Base-by-base conservation (phyloP, 1,140 invertebrate species). In the Tetramorium parvispinum region DNA sequence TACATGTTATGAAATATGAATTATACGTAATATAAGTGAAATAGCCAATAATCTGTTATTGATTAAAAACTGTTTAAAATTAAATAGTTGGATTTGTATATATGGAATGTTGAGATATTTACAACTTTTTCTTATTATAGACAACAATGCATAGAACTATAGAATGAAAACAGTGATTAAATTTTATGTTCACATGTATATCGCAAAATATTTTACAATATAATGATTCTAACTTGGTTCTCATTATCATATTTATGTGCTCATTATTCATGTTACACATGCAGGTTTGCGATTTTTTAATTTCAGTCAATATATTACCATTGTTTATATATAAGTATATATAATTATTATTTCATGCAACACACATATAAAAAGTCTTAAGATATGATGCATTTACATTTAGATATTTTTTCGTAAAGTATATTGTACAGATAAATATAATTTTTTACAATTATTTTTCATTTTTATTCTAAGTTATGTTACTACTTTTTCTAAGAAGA, bases 21-120 rank as follows among this genome's bases (percentile, higher is more conserved):
- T 87, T 76, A 68, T 88, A 61, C n/a, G 32, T 70, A 61, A 68
- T 76, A 51, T 21, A 83, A 77, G 24, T 37, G 51, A 57, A 59
- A 73, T 82, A 46, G 32, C 18, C 57, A 77, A 49, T 78, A 78
- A 59, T 59, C 43, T 65, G 18, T 87, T 87, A 49, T 87, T 87
- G 65, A 85, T 59, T 59, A 37, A 66, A 43, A 61, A 89, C 79
- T 88, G 87, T 68, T 76, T 85, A 68, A 85, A 76, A 77, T 88
- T 86, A 86, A 71, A 57, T 63, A 81, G 55, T 27, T 27, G 53
- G 57, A 81, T 76, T 61, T 85, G 55, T 86, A 83, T 61, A 61
- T 61, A 40, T 55, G 11, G 1, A 83, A 49, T 49, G 46, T 83
- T 61, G 46, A 59, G 46, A 61, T 65, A 82, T 59, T 75, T 59